Evolutionary conservation across 2,888 invertebrate genomes (phyloP), one percentile per base, ranked within the genome.

Genomic region (Chloromyia formosa): DNA sequence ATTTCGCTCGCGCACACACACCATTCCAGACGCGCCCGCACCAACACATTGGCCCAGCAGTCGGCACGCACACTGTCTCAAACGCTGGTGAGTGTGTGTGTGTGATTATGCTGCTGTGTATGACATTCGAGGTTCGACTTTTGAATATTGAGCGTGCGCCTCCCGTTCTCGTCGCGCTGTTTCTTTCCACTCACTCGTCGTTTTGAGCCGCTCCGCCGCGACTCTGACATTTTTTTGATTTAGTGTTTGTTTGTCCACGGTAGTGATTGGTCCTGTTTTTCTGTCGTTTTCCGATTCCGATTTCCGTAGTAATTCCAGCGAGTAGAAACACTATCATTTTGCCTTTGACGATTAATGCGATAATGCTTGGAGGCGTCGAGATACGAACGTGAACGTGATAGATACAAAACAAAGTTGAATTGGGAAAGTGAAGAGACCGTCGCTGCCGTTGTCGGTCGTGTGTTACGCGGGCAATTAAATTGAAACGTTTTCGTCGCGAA

Each of bases 161-260:
- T 27, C 49, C 22, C 35, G 22, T 18, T 64, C 64, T 64, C 64
- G 40, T 64, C 22, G 45, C 45, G 27, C 27, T 35, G 27, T 2
- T n/a, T n/a, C n/a, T n/a, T n/a, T n/a, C n/a, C n/a, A n/a, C n/a
- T n/a, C n/a, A n/a, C n/a, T n/a, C n/a, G n/a, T n/a, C n/a, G n/a
- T n/a, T n/a, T n/a, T 35, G 27, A 35, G 27, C 2, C 27, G 27
- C 54, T 16, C 27, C 27, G 27, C 27, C n/a, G n/a, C n/a, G n/a
- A 20, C 68, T 68, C 14, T 72, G 72, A 42, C 74, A 35, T 53
- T 54, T 73, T 72, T 71, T 61, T 76, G 74, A 66, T 74, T 74
- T 76, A 71, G 71, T 72, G 62, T 74, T 74, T 76, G 74, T 76
- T 74, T 74, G 69, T 74, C 73, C 71, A 74, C 62, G 61, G 64